Base-by-base conservation (phyloP, 2,797 vertebrate species). In the Lepus oiostolus region DNA sequence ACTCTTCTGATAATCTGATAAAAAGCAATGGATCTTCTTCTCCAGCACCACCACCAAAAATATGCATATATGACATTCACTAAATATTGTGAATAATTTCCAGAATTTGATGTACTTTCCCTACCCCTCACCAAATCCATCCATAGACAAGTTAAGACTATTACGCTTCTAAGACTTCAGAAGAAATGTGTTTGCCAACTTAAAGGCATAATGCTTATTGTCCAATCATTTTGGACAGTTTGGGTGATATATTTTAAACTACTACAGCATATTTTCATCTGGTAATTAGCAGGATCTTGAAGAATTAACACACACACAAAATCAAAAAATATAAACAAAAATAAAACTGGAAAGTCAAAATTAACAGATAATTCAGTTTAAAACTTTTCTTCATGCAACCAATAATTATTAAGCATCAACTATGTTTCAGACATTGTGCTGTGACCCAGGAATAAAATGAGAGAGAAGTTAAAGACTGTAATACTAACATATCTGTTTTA, bases 351-450 rank as follows among this genome's bases (percentile, higher is more conserved):
- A 24, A 83, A 68, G n/a, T 86, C 83, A 72, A 54, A 19, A 35
- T 63, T 52, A 93, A 30, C 86, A 84, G 28, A 74, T 72, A 86
- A 83, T 35, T 63, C 10, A 70, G 54, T 71, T 93, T 30, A 91
- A 93, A 47, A 87, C 60, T 60, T 88, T 93, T 62, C 54, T 89
- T 75, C 35, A 91, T 84, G 83, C 13, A 58, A 17, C 24, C 21
- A 72, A 71, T 42, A 67, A 52, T 80, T 79, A 89, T 60, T 85
- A 65, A 67, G 21, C 21, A 35, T 71, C n/a, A 26, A 28, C 52
- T 67, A 52, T 88, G 16, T 90, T 95, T 94, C 47, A 81, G 75
- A 92, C 1, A 38, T 52, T 54, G 1, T 85, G 14, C 22, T 75
- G 42, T 38, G 24, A 9, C 12, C 21, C 65, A 7, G 6, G 32